phyloP scores from a whole-genome alignment of 2,888 invertebrate genomes.

The Platypus cylindrus region DNA sequence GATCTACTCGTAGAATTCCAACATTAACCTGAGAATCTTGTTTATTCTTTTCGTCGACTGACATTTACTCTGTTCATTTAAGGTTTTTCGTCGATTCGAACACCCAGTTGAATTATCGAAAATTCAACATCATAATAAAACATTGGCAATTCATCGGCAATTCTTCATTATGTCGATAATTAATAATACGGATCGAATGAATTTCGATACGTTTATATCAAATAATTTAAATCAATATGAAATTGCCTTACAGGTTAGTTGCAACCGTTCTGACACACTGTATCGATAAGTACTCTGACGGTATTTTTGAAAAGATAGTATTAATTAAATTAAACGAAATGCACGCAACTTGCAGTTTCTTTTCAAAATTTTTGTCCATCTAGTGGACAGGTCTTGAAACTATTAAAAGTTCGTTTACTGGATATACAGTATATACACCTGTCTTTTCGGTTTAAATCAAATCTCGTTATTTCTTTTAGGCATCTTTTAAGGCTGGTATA shows the following conservation, averaged over 20 bases:
- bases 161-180: conserved; percentile 47
- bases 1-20: conserved; percentile 27
- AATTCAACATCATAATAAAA: conserved; percentile 36
- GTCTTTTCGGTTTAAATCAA: no score
- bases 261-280: no score
- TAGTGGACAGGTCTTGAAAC: no score
- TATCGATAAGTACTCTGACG: no score
- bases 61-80: conserved; percentile 16
- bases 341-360: no score
- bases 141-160: conserved; percentile 40
- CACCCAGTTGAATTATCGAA: conserved; percentile 62
- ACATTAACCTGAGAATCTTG: not conserved
- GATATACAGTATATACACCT: no score
- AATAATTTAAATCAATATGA: conserved; percentile 41
- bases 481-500: conserved; percentile 56
- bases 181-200: conserved; percentile 35
- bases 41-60: no score
- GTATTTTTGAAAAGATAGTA: no score
- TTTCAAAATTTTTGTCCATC: no score
- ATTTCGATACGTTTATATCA: conserved; percentile 44
- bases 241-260: conserved; percentile 22
- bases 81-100: conserved; percentile 71
- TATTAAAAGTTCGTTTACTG: no score
- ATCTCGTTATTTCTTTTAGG: no score
- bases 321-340: no score